phyloP scores from a whole-genome alignment of 2,797 vertebrate genomes.

The Crax fasciolata region DNA sequence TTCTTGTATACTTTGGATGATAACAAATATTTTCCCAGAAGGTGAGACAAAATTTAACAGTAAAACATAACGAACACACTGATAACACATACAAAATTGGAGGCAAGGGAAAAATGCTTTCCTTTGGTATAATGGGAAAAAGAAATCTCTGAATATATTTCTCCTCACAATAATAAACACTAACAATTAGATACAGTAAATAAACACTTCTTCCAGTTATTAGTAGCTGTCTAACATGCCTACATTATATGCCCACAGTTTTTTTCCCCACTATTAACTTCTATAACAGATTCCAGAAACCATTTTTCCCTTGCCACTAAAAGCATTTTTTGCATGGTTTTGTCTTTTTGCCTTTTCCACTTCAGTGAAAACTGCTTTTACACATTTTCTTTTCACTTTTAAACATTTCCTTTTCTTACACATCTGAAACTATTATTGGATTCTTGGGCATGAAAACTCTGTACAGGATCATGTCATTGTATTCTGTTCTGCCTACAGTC shows the following conservation, averaged over 20 bases:
- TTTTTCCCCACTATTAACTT: background rate
- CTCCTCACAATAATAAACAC: background rate
- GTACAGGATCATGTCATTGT: background rate
- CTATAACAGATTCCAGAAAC: background rate
- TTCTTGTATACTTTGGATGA: background rate
- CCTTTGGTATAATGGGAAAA: background rate
- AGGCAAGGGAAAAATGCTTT: background rate
- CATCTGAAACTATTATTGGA: background rate
- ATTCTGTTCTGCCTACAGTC: background rate
- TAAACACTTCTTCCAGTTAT: background rate
- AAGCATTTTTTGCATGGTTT: background rate
- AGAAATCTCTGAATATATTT: background rate
- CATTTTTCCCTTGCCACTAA: background rate
- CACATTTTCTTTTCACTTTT: background rate
- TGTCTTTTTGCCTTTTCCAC: background rate
- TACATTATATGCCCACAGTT: background rate
- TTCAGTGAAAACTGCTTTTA: background rate
- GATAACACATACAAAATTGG: background rate
- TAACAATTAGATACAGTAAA: background rate
- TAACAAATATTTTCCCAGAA: background rate
- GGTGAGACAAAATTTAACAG: background rate
- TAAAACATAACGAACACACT: background rate
- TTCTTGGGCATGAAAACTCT: background rate
- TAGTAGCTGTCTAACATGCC: background rate
- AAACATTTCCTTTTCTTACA: background rate